Base-by-base conservation (phyloP, 23 tunicate genomes). In the Trididemnum nubilum region DNA sequence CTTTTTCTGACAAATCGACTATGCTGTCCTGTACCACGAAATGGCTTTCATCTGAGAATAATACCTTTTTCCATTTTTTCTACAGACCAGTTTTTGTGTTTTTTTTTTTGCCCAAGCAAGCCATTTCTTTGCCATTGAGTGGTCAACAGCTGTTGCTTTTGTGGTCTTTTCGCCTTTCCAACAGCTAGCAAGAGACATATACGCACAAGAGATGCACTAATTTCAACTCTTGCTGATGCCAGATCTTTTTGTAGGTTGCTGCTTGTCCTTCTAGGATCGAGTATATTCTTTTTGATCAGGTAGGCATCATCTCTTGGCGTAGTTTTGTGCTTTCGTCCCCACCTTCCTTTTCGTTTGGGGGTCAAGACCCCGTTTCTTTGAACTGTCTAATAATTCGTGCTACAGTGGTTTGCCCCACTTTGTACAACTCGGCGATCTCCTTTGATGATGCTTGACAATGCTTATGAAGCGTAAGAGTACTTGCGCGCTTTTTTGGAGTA, bases 331-430 rank as follows among this genome's bases (percentile, higher is more conserved):
- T n/a, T n/a, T n/a, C n/a, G n/a, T n/a, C n/a, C n/a, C n/a, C n/a
- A n/a, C n/a, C n/a, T n/a, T 49, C 57, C 57, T 49, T 49, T 49
- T 49, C 57, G 57, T 49, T 49, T 49, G 12, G 57, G 57, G 57
- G 57, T 49, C 18, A 49, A 49, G 57, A 49, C 57, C 18, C 57
- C 18, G 57, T 49, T 49, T 49, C 57, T 49, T 49, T 49, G 57
- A 49, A 49, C 18, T 49, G 57, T 18, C 12, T 49, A 49, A 49
- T 49, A 49, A 49, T 49, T 49, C 57, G 57, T 18, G 57, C 57
- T 49, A 49, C 57, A 49, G 57, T 18, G 18, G 57, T 49, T 49
- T 49, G 57, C 12, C 57, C 57, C 18, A 49, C 18, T 9, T 49
- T 49, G 18, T 18, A 49, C 18, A 49, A 49, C 57, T 49, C 18